These are phyloP conservation scores for Oreochromis grahami DNA, from an alignment of 2,797 vertebrate genomes.

Conservation along the genomic window DNA sequence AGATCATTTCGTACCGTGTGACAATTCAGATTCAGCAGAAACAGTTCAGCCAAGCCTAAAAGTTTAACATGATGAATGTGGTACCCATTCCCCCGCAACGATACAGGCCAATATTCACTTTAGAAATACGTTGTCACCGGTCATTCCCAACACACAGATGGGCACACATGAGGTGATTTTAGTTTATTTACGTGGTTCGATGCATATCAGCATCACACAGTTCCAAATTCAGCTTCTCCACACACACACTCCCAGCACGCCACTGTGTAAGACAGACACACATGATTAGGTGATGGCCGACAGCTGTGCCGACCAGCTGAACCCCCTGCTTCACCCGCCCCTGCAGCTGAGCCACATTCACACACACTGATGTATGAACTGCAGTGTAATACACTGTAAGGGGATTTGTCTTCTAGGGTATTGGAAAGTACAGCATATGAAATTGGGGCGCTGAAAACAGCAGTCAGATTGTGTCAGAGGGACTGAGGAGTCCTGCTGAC, in stretches of 20 bases:
- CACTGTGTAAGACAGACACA: background rate
- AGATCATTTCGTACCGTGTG: background rate
- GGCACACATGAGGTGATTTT: background rate
- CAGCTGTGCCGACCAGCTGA: background rate
- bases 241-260: background rate
- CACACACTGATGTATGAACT: background rate
- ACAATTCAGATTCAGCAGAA: background rate
- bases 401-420: background rate
- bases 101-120: background rate
- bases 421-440: background rate
- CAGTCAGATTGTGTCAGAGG: background rate
- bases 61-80: background rate
- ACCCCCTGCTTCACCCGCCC: background rate
- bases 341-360: background rate
- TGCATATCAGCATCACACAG: background rate
- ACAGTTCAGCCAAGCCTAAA: background rate
- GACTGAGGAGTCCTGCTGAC: background rate
- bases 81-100: background rate
- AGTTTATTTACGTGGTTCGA: background rate
- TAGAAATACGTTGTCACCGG: background rate
- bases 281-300: background rate
- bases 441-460: background rate
- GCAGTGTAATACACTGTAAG: background rate
- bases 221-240: background rate
- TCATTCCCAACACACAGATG: background rate